Conservation (phyloP, 1,140 invertebrate genomes). For the silkworm (Bombyx mori) region DNA sequence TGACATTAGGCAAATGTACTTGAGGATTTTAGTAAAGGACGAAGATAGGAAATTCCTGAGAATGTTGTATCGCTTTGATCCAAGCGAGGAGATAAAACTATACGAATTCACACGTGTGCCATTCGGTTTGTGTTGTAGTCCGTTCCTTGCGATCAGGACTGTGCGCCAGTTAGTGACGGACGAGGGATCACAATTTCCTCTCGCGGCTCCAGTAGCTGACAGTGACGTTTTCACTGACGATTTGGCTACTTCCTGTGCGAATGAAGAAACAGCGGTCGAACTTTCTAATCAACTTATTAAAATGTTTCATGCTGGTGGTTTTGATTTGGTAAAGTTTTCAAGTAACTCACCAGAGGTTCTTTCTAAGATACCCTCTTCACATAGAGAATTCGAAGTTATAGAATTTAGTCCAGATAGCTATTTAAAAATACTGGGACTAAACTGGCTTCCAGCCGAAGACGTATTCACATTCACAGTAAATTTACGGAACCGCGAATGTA, state of each 20-base stretch:
- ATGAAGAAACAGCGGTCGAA: background rate
- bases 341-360: conserved; percentile 23
- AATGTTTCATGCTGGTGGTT: conserved; percentile 20
- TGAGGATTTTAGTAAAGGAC: conserved; percentile 7
- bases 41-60: conserved; percentile 8
- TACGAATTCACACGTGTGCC: conserved; percentile 8
- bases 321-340: conserved; percentile 28
- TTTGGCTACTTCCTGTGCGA: conserved; percentile 1
- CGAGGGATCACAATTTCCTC: conserved; percentile 4
- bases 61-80: conserved; percentile 8
- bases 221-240: conserved; percentile 14
- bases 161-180: conserved; percentile 7
- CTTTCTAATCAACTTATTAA: conserved; percentile 13
- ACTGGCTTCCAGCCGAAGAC: conserved; percentile 14
- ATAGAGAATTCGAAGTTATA: conserved; percentile 2
- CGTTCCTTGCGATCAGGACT: conserved; percentile 7
- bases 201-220: conserved; percentile 4
- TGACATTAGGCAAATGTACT: no score
- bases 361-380: conserved; percentile 3
- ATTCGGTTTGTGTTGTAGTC: conserved; percentile 10
- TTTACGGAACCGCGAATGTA: conserved; percentile 4
- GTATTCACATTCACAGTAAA: conserved; percentile 11
- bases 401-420: conserved; percentile 10
- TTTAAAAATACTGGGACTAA: conserved; percentile 17
- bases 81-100: conserved; percentile 3